Evolutionary conservation across 1,140 invertebrate genomes (phyloP), one percentile per base, ranked within the genome.

Genomic region (Steinernema feltiae): DNA sequence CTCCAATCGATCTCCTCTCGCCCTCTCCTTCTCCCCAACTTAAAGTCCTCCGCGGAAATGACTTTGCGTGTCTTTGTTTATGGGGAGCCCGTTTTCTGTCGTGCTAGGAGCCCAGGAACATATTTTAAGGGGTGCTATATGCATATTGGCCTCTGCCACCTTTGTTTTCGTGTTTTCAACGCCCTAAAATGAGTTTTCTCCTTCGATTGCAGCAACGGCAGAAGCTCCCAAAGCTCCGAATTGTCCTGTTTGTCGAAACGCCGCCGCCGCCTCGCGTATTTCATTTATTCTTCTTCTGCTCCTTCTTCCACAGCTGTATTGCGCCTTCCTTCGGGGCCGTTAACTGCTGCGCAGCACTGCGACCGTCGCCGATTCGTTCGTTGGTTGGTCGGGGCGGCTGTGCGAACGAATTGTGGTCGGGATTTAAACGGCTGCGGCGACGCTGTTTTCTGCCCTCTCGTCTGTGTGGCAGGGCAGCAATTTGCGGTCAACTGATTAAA

Each of bases 1-100:
- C 7, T 27, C 53, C 53, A 63, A 63, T 63, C 53, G 53, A 63
- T 63, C 53, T 63, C 7, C 15, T 21, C 24, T 15, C 24, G 3
- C 7, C 53, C 12, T 63, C 15, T 63, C 15, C 53, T 27, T 7
- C 53, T 3, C 7, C 53, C 24, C 53, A 27, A 63, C 53, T 63
- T 63, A 17, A 63, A 63, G 53, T 63, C 53, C 53, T 63, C 12
- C 12, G 24, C 53, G 53, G 53, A 63, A 63, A 63, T 63, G 53
- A 63, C 53, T 63, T 46, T 3, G 53, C 53, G 53, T 63, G 53
- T 27, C 53, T 63, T 63, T 63, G 53, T 63, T 63, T 63, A 63
- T 63, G 24, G 53, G n/a, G n/a, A n/a, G n/a, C n/a, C n/a, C n/a
- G n/a, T n/a, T n/a, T n/a, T n/a, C n/a, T n/a, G n/a, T n/a, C n/a